Base-by-base conservation (phyloP, 2,113 vertebrate species). In the Stegostoma tigrinum region DNA sequence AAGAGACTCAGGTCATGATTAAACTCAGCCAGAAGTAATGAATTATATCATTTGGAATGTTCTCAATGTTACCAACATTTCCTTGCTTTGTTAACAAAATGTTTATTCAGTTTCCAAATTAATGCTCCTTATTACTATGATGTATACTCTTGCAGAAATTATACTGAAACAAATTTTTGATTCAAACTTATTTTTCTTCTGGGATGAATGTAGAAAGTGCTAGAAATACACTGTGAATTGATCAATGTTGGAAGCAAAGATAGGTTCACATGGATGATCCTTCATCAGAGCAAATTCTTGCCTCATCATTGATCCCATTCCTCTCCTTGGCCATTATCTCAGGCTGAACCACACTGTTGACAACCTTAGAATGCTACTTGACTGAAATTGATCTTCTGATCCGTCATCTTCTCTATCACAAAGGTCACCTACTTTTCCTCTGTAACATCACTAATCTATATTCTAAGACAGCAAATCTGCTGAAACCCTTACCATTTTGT, bases 1-100 rank as follows among this genome's bases (percentile, higher is more conserved):
- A 45, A 61, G 38, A 96, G 61, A 96, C 87, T 96, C 95, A 96
- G 72, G 38, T 96, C 95, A 97, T 96, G 72, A 96, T 95, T 96
- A 96, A 96, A 96, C 61, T 96, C 38, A 10, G 24, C 96, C 94
- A 96, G 96, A 96, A 86, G 94, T 21, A 96, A 42, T 96, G 24
- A 96, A 72, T 30, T n/a, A 67, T 67, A 95, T 52, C 12, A 95
- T 96, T 70, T 95, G 23, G 96, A 34, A 90, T 75, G 96, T 96
- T 96, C 68, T 48, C 68, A 72, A 95, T 95, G 27, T 27, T 23
- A 70, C 67, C 27, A 52, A 30, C 23, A 75, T 75, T 72, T 15
- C 17, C 45, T 24, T 48, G 67, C 42, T 48, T 48, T 52, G 94
- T 72, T 23, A 95, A 75, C 27, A 52, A 94, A 94, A 68, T 24